phyloP scores from a whole-genome alignment of 2,888 invertebrate species.

The Ichneumoninae sp. region DNA sequence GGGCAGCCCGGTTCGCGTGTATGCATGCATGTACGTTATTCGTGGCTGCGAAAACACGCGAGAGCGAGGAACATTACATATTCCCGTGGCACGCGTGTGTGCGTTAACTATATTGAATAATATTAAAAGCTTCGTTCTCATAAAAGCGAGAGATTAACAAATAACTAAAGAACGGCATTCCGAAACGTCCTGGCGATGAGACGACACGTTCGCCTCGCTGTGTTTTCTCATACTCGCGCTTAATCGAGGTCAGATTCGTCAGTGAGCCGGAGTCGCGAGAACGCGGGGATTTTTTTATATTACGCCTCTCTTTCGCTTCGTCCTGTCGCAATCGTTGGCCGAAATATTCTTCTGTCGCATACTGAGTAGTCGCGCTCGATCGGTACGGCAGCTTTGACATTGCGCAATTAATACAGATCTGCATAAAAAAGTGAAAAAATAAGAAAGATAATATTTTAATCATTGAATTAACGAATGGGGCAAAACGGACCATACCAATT shows the following conservation, averaged over 20 bases:
- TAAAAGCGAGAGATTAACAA: constrained; percentile 1
- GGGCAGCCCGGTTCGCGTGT: not conserved
- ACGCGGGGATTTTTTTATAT: constrained; percentile 9
- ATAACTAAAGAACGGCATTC: not conserved
- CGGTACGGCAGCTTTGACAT: not conserved
- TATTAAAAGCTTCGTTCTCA: constrained; percentile 5
- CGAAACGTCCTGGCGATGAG: constrained; percentile 9
- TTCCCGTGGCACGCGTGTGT: not conserved
- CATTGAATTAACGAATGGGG: not conserved
- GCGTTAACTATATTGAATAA: not conserved
- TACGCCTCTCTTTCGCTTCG: not conserved
- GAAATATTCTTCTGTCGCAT: constrained; percentile 9
- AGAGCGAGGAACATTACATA: constrained; percentile 6
- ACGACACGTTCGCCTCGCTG: constrained; percentile 3
- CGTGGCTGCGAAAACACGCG: not conserved
- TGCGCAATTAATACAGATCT: constrained; percentile 23
- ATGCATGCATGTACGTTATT: not conserved
- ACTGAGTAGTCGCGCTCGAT: not conserved
- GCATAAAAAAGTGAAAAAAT: not conserved
- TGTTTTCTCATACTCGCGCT: constrained; percentile 16
- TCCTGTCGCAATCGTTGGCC: constrained; percentile 23
- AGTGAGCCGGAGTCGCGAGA: constrained; percentile 12
- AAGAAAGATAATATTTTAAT: constrained; percentile 10
- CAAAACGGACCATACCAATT: not conserved
- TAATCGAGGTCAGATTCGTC: constrained; percentile 44